Percentiles rank a stretch among this genome's conserved stretches.
Evolutionary conservation across 2,888 invertebrate genomes (phyloP).

Genomic region (Eupithecia subfuscata): DNA sequence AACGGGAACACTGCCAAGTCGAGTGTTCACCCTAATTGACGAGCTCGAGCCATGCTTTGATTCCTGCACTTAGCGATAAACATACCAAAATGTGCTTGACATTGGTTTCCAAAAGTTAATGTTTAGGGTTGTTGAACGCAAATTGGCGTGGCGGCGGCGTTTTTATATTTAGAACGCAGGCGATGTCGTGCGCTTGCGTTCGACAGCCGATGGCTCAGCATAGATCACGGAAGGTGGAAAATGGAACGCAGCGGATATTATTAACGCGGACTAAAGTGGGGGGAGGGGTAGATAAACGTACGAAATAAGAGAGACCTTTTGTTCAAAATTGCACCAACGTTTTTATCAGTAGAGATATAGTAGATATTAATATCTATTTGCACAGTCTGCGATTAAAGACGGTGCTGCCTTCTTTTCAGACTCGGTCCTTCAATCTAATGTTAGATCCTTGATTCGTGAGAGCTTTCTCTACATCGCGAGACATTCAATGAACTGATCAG

Average conservation of each 20-base stretch:
- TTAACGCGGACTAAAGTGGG: slow-evolving; percentile 73
- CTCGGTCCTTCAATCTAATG: not conserved
- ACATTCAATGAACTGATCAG: not conserved
- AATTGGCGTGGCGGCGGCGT: slow-evolving; percentile 60
- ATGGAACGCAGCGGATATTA: slow-evolving; percentile 82
- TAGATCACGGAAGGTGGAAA: slow-evolving; percentile 77
- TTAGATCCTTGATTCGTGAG: not conserved
- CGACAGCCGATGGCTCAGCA: slow-evolving; percentile 66
- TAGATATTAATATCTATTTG: not conserved
- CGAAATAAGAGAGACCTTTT: not conserved
- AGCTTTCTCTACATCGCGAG: not conserved
- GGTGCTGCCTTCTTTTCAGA: not conserved
- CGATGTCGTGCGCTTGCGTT: slow-evolving; percentile 54
- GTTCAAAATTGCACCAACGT: not conserved
- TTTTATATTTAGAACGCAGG: slow-evolving; percentile 50
- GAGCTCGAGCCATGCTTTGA: slow-evolving; percentile 69
- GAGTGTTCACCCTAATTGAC: slow-evolving; percentile 79
- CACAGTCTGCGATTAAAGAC: not conserved
- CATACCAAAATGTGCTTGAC: slow-evolving; percentile 48
- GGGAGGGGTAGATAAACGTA: not conserved
- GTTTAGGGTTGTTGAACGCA: slow-evolving; percentile 55
- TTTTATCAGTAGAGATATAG: not conserved
- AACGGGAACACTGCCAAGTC: slow-evolving; percentile 77
- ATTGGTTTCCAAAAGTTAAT: slow-evolving; percentile 41
- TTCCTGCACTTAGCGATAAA: slow-evolving; percentile 62